A percentile compares a stretch with the other conserved stretches of the same genome.
These are phyloP conservation scores for Diadumene lineata DNA, from an alignment of 92 coral and sea anemone species.

Conservation along the genomic window DNA sequence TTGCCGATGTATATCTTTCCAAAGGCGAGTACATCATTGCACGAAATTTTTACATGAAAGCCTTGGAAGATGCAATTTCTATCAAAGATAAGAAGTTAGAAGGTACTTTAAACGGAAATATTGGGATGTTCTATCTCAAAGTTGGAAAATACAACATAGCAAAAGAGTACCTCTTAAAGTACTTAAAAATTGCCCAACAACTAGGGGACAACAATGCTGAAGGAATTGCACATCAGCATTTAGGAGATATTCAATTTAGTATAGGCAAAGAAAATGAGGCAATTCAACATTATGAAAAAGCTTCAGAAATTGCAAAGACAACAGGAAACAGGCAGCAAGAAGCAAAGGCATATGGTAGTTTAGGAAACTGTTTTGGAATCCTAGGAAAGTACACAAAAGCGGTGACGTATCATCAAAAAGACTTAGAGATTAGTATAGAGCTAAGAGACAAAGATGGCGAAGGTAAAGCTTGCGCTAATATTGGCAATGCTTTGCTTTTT, in stretches of 20 bases:
- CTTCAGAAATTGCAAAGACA: not conserved
- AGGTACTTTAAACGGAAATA: not conserved
- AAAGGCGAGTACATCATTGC: slow-evolving; percentile 8
- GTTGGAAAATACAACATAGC: not conserved
- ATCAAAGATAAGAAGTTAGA: not conserved
- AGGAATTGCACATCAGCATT: not conserved
- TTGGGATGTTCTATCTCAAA: not conserved
- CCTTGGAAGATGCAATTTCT: not conserved
- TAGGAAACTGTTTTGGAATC: slow-evolving; percentile 9
- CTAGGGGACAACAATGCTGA: not conserved
- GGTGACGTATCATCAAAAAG: slow-evolving; percentile 7
- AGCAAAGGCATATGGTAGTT: not conserved
- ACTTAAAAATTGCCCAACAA: not conserved
- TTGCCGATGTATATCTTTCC: not conserved
- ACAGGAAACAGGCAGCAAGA: not conserved
- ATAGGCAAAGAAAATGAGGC: not conserved
- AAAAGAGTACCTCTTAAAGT: not conserved
- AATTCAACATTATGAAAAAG: not conserved
- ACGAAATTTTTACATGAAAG: not conserved
- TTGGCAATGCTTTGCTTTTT: slow-evolving; percentile 12
- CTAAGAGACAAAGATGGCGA: slow-evolving; percentile 16
- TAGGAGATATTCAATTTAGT: not conserved
- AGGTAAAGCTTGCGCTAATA: not conserved
- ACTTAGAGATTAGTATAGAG: slow-evolving; percentile 10
- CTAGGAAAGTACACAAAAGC: slow-evolving; percentile 19